These are phyloP conservation scores for Pipistrellus pygmaeus DNA, from an alignment of 2,797 vertebrate genomes.

Conservation along the genomic window DNA sequence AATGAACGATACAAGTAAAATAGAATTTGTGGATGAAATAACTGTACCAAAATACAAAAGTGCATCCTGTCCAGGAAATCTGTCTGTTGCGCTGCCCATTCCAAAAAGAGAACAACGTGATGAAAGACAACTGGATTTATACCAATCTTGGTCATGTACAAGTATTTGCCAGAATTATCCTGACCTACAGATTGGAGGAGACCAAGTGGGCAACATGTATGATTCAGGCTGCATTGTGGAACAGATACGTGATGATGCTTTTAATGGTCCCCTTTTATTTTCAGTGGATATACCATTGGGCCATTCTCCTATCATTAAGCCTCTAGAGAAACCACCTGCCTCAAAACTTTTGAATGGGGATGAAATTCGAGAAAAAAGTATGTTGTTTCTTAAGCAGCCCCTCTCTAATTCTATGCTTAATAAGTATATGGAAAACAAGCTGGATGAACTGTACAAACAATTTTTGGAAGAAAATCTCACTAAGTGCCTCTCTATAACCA, in stretches of 20 bases:
- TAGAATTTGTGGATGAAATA: background rate
- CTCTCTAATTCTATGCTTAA: slow-evolving; percentile 94
- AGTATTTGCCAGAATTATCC: slow-evolving; percentile 89
- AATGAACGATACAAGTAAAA: background rate
- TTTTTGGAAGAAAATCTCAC: slow-evolving; percentile 93
- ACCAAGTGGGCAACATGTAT: slow-evolving; percentile 82
- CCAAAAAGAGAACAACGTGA: slow-evolving; percentile 65
- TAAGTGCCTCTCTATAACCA: slow-evolving; percentile 86
- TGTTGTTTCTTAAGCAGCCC: slow-evolving; percentile 86
- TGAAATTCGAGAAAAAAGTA: slow-evolving; percentile 86
- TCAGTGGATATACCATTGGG: slow-evolving; percentile 84
- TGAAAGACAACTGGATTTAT: slow-evolving; percentile 82
- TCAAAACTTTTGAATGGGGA: slow-evolving; percentile 60
- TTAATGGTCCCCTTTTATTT: slow-evolving; percentile 83
- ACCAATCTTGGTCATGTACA: slow-evolving; percentile 86
- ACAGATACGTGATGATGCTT: slow-evolving; percentile 63
- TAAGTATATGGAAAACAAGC: slow-evolving; percentile 92
- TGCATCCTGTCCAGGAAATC: background rate
- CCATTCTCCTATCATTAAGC: slow-evolving; percentile 43
- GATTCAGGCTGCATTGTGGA: slow-evolving; percentile 85
- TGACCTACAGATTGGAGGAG: slow-evolving; percentile 88
- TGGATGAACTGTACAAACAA: slow-evolving; percentile 94
- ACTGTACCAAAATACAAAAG: background rate
- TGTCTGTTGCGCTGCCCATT: slow-evolving; percentile 82
- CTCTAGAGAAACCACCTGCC: background rate